These are phyloP conservation scores for Gymnobelideus leadbeateri DNA, from an alignment of 2,113 vertebrate genomes.

Conservation along the genomic window DNA sequence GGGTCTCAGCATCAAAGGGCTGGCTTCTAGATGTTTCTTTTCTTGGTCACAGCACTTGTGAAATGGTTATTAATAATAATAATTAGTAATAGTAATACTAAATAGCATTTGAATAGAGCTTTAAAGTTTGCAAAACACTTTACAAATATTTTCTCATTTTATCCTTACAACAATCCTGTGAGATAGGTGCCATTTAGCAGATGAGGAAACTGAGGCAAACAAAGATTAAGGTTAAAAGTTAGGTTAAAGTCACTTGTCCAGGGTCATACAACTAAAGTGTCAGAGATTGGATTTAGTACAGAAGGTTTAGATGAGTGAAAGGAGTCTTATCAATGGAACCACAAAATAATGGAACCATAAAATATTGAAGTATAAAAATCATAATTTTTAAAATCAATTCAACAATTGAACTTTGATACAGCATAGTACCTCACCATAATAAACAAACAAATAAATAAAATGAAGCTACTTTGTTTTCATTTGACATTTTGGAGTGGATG, in stretches of 20 bases:
- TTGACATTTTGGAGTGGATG: not conserved
- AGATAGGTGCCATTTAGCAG: not conserved
- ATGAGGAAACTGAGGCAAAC: not conserved
- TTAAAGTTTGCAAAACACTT: not conserved
- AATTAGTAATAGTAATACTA: not conserved
- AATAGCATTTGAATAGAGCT: not conserved
- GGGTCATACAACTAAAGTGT: no score
- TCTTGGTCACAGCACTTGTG: not conserved
- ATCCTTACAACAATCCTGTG: not conserved
- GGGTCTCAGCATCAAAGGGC: not conserved
- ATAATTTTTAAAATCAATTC: no score
- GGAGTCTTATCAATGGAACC: not conserved
- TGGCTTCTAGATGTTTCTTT: not conserved
- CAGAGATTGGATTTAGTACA: not conserved
- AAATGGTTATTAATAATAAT: not conserved
- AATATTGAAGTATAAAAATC: no score
- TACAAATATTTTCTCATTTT: not conserved
- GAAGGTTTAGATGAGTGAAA: not conserved
- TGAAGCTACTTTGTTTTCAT: not conserved
- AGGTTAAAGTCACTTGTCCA: not conserved
- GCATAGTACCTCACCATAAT: not conserved
- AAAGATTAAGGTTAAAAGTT: not conserved
- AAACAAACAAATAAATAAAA: not conserved
- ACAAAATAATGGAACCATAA: not conserved
- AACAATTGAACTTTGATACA: not conserved